Base-by-base conservation (phyloP, 2,888 invertebrate genomes). In the Melinaea menophilus region DNA sequence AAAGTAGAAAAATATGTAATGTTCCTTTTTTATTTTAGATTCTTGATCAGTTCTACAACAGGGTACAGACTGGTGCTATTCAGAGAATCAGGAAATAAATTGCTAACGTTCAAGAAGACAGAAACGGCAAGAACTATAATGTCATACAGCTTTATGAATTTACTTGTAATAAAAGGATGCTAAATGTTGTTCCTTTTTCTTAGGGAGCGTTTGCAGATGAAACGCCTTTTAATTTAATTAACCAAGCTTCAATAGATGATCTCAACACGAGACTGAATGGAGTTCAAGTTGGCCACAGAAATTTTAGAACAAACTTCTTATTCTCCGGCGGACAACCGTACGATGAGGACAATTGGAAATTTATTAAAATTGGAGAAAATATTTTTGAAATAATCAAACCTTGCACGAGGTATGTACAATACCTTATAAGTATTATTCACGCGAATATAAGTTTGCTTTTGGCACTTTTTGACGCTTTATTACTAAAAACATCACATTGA, bases 241-340 rank as follows among this genome's bases (percentile, higher is more conserved):
- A 94, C 73, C 91, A 93, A 59, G 90, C 93, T 0, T 95, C 95
- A 0, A 80, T 95, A 0, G 86, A 90, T 0, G 94, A 95, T 47
- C 78, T 96, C 46, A 95, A 95, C 75, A 84, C 79, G 1, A 92
- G 93, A 0, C 72, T 95, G 46, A 77, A 88, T 0, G 84, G 88
- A 46, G 61, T 68, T 9, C 83, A 90, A 4, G 92, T 95, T 0
- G 71, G 81, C 0, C 71, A 74, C 12, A 81, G 88, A 9, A 90
- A 93, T 68, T 95, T 95, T 79, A 90, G 95, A 56, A 93, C 94
- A 0, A 95, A 95, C 80, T 94, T 96, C 72, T 87, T 95, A 5
- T 81, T 95, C 2, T 87, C 91, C 62, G 93, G 92, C 0, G 88
- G 91, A 2, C 73, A 82, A 55, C 80, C 94, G 0, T 94, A 92